A percentile compares a stretch with the other conserved stretches of the same genome.
These are phyloP conservation scores for Drosophila busckii DNA, from an alignment of 1,140 invertebrate genomes.

Conservation along the genomic window DNA sequence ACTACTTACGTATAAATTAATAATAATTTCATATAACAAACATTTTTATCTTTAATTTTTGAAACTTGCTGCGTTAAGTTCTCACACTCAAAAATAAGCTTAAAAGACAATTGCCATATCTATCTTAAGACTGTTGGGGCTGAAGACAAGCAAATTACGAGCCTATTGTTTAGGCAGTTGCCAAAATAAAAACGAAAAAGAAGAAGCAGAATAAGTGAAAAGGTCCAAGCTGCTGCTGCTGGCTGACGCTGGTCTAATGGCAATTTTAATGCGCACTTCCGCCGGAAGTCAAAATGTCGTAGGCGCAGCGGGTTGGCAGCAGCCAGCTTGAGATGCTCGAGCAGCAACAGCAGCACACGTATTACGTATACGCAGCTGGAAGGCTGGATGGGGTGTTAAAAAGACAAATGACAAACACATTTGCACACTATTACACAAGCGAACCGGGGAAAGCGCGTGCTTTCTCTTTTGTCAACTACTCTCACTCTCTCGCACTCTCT, in stretches of 20 bases:
- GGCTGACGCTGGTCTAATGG: constrained; percentile 35
- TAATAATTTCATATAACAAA: no score
- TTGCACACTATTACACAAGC: constrained; percentile 62
- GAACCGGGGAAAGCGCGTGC: constrained; percentile 25
- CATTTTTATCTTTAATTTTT: no score
- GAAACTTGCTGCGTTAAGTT: no score
- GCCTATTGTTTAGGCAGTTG: constrained; percentile 45
- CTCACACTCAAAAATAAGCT: no score
- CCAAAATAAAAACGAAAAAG: constrained; percentile 33
- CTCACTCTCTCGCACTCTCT: constrained; percentile 5
- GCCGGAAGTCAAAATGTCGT: constrained; percentile 44
- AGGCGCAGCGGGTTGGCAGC: constrained; percentile 38
- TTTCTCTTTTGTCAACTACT: no score
- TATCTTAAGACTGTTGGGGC: no score
- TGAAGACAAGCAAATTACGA: constrained; percentile 37
- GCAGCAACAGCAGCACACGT: constrained; percentile 25
- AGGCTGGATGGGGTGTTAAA: constrained; percentile 52
- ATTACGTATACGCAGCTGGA: constrained; percentile 34
- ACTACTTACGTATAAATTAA: no score
- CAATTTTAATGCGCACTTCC: constrained; percentile 60
- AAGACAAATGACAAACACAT: constrained; percentile 63
- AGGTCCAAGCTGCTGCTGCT: not conserved
- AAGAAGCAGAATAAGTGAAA: no score
- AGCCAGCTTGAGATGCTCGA: not conserved
- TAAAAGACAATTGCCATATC: no score